Conservation (phyloP, 2,797 vertebrate species). For the Myotis pilosus region DNA sequence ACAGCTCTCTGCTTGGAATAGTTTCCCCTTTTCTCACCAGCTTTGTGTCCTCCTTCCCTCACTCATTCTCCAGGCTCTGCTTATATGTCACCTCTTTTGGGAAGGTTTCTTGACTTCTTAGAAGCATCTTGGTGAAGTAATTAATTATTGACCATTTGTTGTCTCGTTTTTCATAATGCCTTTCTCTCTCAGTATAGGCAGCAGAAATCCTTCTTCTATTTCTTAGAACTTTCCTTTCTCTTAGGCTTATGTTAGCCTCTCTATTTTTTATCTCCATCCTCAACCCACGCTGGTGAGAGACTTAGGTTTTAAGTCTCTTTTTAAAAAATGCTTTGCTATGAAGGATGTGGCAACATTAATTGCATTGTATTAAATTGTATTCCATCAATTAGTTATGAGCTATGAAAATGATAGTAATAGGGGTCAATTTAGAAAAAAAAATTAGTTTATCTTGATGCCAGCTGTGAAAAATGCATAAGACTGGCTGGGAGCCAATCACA, state of each 20-base stretch:
- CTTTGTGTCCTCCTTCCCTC: background rate
- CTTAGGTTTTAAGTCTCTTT: background rate
- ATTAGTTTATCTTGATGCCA: conserved; percentile 85
- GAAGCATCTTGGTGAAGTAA: background rate
- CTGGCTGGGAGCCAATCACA: conserved; percentile 82
- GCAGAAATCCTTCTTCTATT: background rate
- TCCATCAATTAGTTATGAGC: conserved; percentile 82
- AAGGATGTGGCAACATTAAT: conserved; percentile 73
- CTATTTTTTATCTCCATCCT: background rate
- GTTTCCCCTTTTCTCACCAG: background rate
- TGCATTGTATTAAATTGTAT: conserved; percentile 83
- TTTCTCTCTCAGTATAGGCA: background rate
- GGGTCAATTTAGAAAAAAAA: conserved; percentile 85
- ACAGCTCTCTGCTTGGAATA: background rate
- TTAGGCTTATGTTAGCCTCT: background rate
- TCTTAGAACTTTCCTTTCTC: background rate
- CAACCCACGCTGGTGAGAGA: background rate
- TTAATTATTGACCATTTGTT: background rate
- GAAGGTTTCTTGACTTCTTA: background rate
- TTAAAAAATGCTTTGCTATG: background rate
- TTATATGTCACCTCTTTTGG: background rate
- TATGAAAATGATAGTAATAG: conserved; percentile 85
- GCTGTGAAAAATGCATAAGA: conserved; percentile 83
- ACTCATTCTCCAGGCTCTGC: background rate
- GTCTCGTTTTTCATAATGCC: background rate